Conservation (phyloP, 2,888 invertebrate species). For the Lapara coniferarum region DNA sequence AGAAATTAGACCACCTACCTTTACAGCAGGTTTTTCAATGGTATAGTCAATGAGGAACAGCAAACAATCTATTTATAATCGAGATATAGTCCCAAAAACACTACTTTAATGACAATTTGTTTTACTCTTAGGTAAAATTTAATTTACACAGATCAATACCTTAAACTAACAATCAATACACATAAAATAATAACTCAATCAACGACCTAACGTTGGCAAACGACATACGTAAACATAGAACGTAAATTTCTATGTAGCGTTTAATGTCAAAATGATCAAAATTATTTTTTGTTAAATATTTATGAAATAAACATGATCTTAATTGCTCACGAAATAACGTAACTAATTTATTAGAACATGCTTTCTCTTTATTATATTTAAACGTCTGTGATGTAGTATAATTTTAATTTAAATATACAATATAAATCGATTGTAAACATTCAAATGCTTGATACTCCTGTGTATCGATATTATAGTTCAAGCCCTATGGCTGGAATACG, state of each 20-base stretch:
- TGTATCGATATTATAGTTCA: too few species aligned
- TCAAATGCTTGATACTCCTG: too few species aligned
- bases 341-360: too few species aligned
- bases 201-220: slow-evolving; percentile 45
- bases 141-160: slow-evolving; percentile 45
- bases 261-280: neutral
- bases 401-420: too few species aligned
- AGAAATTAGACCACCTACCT: slow-evolving; percentile 16
- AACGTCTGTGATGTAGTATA: too few species aligned
- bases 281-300: neutral
- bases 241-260: neutral
- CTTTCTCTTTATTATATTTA: too few species aligned
- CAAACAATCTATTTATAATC: neutral
- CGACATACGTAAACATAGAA: slow-evolving; percentile 32
- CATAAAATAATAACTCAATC: slow-evolving; percentile 49
- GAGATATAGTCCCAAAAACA: neutral
- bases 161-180: too few species aligned
- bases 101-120: neutral
- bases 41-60: neutral
- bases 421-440: too few species aligned
- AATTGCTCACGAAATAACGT: too few species aligned
- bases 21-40: neutral
- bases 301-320: too few species aligned
- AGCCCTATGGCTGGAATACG: neutral
- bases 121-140: neutral